These are phyloP conservation scores for Augiades crinisus DNA, from an alignment of 2,888 invertebrate genomes.

Conservation along the genomic window DNA sequence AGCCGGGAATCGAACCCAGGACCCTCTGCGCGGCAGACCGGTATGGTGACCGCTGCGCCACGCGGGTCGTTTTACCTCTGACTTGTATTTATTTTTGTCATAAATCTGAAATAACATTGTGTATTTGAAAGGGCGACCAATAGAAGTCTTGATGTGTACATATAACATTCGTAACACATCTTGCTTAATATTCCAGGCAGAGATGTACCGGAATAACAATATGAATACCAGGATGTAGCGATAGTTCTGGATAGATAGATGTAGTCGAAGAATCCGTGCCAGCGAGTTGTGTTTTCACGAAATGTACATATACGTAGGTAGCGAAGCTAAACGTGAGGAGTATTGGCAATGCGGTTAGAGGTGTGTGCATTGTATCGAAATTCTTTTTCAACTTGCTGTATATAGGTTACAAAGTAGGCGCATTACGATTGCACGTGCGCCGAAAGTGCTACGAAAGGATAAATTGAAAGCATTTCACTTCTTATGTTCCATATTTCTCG, in stretches of 20 bases:
- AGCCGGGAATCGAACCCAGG: no score
- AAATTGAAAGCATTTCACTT: slow-evolving; percentile 38
- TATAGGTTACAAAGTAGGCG: slow-evolving; percentile 49
- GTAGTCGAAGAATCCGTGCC: not conserved
- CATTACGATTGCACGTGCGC: slow-evolving; percentile 55
- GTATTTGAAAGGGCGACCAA: not conserved
- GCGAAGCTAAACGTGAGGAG: slow-evolving; percentile 1
- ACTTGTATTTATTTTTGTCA: no score
- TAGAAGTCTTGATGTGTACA: not conserved
- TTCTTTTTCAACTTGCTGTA: slow-evolving; percentile 45
- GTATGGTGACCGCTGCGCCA: no score
- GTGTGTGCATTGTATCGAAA: slow-evolving; percentile 38
- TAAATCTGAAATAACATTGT: not conserved
- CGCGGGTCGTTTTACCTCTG: no score
- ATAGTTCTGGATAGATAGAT: not conserved
- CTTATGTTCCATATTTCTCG: slow-evolving; percentile 49
- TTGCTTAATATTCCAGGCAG: slow-evolving; percentile 8
- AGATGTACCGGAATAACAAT: slow-evolving; percentile 4
- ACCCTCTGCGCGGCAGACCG: no score
- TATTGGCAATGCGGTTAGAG: slow-evolving; percentile 21
- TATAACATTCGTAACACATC: slow-evolving; percentile 10
- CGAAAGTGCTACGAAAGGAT: slow-evolving; percentile 45
- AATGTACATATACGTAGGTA: not conserved
- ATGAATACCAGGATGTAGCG: slow-evolving; percentile 2
- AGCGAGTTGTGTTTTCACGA: slow-evolving; percentile 3